phyloP scores from a whole-genome alignment of 1,140 invertebrate species.

The Pteromalus puparum region DNA sequence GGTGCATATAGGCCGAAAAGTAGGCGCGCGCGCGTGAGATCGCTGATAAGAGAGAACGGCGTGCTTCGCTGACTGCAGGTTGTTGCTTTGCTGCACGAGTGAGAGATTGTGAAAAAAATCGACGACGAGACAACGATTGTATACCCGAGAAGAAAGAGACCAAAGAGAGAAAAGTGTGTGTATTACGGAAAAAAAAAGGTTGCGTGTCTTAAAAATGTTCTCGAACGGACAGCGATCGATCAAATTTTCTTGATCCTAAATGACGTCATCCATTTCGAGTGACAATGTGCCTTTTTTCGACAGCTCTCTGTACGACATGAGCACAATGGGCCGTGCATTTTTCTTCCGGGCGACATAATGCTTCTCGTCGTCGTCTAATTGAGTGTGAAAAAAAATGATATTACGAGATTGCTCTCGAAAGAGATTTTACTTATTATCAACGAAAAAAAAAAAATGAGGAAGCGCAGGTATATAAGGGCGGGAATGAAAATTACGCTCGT shows the following conservation, averaged over 20 bases:
- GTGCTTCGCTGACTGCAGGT: neutral
- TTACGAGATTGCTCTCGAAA: too few species aligned
- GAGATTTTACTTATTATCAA: too few species aligned
- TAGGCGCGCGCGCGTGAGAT: neutral
- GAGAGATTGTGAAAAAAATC: neutral
- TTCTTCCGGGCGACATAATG: neutral
- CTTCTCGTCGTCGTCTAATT: neutral
- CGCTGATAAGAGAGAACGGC: constrained; percentile 7
- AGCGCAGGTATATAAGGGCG: neutral
- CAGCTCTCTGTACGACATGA: neutral
- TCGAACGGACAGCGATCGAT: neutral
- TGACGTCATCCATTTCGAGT: too few species aligned
- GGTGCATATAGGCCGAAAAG: constrained; percentile 12
- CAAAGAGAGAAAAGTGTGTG: too few species aligned
- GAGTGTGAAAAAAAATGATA: neutral
- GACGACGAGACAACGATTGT: neutral
- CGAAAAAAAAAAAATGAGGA: too few species aligned
- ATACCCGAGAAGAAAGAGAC: neutral
- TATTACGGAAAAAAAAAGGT: neutral
- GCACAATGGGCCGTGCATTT: neutral
- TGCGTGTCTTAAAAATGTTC: neutral
- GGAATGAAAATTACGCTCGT: neutral
- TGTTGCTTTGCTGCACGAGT: neutral
- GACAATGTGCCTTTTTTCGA: too few species aligned
- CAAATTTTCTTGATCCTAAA: neutral